Base-by-base conservation (phyloP, 2,888 invertebrate species). In the Drosophila mercatorum region DNA sequence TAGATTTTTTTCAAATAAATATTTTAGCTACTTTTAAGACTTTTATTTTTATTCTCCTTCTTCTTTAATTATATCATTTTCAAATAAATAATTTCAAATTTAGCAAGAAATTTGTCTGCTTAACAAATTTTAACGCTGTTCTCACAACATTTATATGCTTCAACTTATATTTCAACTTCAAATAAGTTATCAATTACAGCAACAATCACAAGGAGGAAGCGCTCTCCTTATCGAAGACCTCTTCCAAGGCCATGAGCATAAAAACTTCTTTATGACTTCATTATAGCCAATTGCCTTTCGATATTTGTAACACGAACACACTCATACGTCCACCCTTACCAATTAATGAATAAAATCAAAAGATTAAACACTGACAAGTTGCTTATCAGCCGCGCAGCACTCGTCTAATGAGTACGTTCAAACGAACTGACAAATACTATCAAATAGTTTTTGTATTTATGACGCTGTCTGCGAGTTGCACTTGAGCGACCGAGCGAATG, bases 361-460 rank as follows among this genome's bases (percentile, higher is more conserved):
- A 52, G 41, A 55, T 44, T 53, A 34, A 59, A 46, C 17, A 10
- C 51, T 17, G 46, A 63, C 52, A 72, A 41, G 14, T 47, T 17
- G 22, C 59, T 72, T 63, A 69, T 65, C 68, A 14, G 8, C 7
- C 7, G 51, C 17, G 8, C 17, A 43, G 17, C 5, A 31, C 17
- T 31, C 40, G 38, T 26, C 6, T 22, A 26, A 11, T 12, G 14
- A 41, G n/a, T 41, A n/a, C 28, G 31, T 34, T 31, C 2, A n/a
- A 56, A 34, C n/a, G 14, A 11, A 38, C 22, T 4, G 47, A 49
- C 14, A 60, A 56, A 63, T 2, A 63, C 75, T 63, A 73, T 76
- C 68, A 79, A 74, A 64, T 43, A 61, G 61, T 70, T 65, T 69
- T 68, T 59, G 46, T 74, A 69, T 69, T 74, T 78, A 81, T 78